Evolutionary conservation across 2,113 vertebrate genomes (phyloP).

Genomic region (Petromus typicus): DNA sequence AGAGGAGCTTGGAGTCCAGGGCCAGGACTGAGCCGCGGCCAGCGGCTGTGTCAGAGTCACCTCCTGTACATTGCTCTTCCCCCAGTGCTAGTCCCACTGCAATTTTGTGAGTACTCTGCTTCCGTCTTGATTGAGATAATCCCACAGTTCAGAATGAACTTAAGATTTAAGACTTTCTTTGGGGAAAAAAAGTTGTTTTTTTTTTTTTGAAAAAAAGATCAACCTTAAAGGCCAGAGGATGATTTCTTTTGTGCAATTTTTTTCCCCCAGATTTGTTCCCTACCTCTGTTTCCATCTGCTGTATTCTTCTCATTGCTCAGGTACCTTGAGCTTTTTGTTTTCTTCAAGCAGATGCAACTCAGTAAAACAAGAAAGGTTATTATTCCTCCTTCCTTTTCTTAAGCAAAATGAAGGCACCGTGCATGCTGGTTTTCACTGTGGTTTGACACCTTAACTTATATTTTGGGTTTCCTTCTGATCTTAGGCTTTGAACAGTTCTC

Average conservation of each 20-base stretch:
- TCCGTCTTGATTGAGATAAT: background rate
- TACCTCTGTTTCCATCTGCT: background rate
- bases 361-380: background rate
- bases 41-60: background rate
- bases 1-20: background rate
- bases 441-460: background rate
- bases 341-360: background rate
- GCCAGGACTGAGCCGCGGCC: background rate
- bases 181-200: background rate
- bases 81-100: background rate
- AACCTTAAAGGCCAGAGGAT: background rate
- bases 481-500: background rate
- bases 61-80: background rate
- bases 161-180: background rate
- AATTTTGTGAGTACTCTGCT: background rate
- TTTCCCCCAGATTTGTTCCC: background rate
- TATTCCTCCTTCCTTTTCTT: background rate
- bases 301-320: background rate
- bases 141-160: background rate
- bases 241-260: background rate
- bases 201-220: slow-evolving; percentile 40
- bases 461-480: background rate
- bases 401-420: background rate
- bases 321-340: background rate
- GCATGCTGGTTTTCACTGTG: background rate